Evolutionary conservation across 2,888 invertebrate species (phyloP).

Genomic region (Urechis unicinctus): DNA sequence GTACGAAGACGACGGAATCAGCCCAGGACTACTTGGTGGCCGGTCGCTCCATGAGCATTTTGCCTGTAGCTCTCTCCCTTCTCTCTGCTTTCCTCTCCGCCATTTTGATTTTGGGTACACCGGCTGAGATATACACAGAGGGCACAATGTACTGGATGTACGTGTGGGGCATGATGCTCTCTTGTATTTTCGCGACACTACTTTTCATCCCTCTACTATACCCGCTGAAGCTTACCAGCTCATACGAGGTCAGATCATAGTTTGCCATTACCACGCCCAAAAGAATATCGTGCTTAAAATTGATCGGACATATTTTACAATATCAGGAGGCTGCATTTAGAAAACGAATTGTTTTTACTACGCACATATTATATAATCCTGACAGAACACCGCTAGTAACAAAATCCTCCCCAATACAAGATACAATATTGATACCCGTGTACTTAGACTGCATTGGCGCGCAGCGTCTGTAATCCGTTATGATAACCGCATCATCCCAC

Average conservation of each 20-base stretch:
- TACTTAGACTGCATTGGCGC: too few species aligned
- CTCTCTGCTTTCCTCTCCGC: conserved; percentile 7
- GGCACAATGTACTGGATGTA: conserved; percentile 11
- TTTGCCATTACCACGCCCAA: too few species aligned
- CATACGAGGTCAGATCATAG: conserved; percentile 32
- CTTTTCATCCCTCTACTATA: conserved; percentile 29
- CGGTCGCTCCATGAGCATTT: background rate
- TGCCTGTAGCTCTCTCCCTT: conserved; percentile 5
- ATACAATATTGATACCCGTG: too few species aligned
- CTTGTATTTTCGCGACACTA: conserved; percentile 22
- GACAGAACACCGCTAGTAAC: too few species aligned
- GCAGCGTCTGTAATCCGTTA: too few species aligned
- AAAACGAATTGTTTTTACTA: too few species aligned
- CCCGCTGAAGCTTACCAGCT: conserved; percentile 28
- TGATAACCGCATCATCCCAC: too few species aligned
- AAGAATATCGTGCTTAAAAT: too few species aligned
- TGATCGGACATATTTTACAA: too few species aligned
- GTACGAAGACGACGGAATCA: background rate
- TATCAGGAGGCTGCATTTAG: too few species aligned
- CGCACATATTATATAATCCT: too few species aligned
- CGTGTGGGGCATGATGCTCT: conserved; percentile 22
- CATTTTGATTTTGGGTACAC: conserved; percentile 7
- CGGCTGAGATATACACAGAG: conserved; percentile 11
- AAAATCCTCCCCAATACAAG: too few species aligned
- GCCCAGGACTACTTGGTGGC: background rate